Conservation (phyloP, 2,113 vertebrate genomes). For the Rhodinocichla rosea region DNA sequence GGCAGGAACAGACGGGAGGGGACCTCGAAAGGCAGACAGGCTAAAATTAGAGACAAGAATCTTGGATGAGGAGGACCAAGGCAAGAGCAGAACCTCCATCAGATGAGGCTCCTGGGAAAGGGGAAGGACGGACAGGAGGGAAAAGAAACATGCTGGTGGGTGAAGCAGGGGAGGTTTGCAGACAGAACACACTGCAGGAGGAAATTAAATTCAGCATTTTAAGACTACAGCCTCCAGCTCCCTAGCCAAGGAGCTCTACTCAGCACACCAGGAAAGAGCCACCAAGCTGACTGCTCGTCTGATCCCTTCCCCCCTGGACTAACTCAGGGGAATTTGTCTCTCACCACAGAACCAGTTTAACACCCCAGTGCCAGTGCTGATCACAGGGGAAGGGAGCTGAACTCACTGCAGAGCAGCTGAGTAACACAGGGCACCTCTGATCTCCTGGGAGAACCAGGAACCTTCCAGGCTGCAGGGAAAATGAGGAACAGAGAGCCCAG, state of each 20-base stretch:
- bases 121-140: background rate
- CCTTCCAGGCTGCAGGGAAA: background rate
- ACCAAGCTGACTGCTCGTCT: background rate
- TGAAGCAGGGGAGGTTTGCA: background rate
- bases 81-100: background rate
- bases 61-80: background rate
- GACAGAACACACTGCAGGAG: background rate
- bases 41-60: constrained; percentile 51
- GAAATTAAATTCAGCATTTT: background rate
- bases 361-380: background rate
- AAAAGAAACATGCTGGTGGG: background rate
- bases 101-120: background rate
- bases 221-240: background rate
- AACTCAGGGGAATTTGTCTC: background rate
- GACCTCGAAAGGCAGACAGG: constrained; percentile 15
- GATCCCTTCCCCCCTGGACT: background rate
- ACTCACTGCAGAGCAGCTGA: background rate
- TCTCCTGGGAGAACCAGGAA: background rate
- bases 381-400: background rate
- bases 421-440: background rate
- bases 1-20: constrained; percentile 15
- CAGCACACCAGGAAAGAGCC: background rate
- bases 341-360: constrained; percentile 7
- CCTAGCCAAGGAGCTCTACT: background rate
- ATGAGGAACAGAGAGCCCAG: background rate